Evolutionary conservation across 2,888 invertebrate genomes (phyloP).

Genomic region (Limnephilus lunatus): DNA sequence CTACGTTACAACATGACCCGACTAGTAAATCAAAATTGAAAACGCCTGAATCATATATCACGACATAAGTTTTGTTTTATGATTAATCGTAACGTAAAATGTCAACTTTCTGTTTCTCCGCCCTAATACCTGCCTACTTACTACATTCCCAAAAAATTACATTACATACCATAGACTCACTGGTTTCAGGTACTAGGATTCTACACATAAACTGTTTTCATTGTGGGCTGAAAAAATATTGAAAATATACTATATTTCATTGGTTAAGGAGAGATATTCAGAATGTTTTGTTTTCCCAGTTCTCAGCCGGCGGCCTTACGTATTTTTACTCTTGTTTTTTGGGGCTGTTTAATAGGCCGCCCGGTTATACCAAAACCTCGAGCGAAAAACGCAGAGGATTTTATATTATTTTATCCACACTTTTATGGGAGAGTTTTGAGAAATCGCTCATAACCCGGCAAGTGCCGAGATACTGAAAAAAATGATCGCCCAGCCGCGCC

Average conservation of each 20-base stretch:
- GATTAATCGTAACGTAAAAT: too few species aligned
- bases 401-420: not conserved
- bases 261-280: not conserved
- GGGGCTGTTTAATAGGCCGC: not conserved
- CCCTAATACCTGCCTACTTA: not conserved
- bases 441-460: conserved; percentile 13
- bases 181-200: not conserved
- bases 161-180: not conserved
- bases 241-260: not conserved
- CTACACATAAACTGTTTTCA: not conserved
- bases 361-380: not conserved
- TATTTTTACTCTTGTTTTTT: not conserved
- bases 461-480: conserved; percentile 5
- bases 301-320: not conserved
- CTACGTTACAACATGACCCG: too few species aligned
- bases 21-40: too few species aligned
- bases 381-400: not conserved
- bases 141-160: not conserved
- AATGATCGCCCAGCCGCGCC: not conserved
- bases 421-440: conserved; percentile 7
- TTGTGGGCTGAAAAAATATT: not conserved
- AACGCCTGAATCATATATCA: too few species aligned
- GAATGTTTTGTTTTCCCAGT: not conserved
- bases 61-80: too few species aligned
- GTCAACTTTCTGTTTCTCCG: too few species aligned